These are phyloP conservation scores for Zelleria hepariella DNA, from an alignment of 2,888 invertebrate genomes.

Conservation along the genomic window DNA sequence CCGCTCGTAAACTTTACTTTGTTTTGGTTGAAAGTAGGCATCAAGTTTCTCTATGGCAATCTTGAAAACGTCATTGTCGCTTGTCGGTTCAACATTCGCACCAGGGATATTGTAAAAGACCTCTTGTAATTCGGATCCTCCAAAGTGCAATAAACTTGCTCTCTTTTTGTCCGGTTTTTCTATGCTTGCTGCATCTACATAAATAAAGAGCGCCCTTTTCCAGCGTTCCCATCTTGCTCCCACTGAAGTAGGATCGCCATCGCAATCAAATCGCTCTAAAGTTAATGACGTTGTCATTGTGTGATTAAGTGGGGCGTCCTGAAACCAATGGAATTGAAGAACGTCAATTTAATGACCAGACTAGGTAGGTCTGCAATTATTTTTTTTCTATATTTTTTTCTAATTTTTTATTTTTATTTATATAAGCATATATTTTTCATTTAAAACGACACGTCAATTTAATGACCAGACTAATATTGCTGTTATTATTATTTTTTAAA, in stretches of 20 bases:
- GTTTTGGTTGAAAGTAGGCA: constrained; percentile 24
- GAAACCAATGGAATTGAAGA: too few species aligned
- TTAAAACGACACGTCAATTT: too few species aligned
- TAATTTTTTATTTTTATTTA: too few species aligned
- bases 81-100: constrained; percentile 11
- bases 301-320: background rate
- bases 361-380: too few species aligned
- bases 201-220: constrained; percentile 21
- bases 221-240: constrained; percentile 24
- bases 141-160: constrained; percentile 19
- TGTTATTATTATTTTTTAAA: too few species aligned
- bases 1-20: constrained; percentile 18
- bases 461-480: too few species aligned
- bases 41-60: constrained; percentile 18
- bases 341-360: background rate
- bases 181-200: constrained; percentile 15
- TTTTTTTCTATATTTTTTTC: too few species aligned
- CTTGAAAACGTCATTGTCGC: constrained; percentile 5
- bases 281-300: background rate
- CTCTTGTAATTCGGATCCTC: constrained; percentile 20
- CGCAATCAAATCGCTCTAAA: constrained; percentile 14
- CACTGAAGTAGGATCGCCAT: constrained; percentile 20
- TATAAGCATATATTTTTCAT: too few species aligned
- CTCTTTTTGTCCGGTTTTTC: constrained; percentile 10
- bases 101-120: constrained; percentile 22